These are phyloP conservation scores for Sebastes variabilis DNA, from an alignment of 2,797 vertebrate species.

Conservation along the genomic window DNA sequence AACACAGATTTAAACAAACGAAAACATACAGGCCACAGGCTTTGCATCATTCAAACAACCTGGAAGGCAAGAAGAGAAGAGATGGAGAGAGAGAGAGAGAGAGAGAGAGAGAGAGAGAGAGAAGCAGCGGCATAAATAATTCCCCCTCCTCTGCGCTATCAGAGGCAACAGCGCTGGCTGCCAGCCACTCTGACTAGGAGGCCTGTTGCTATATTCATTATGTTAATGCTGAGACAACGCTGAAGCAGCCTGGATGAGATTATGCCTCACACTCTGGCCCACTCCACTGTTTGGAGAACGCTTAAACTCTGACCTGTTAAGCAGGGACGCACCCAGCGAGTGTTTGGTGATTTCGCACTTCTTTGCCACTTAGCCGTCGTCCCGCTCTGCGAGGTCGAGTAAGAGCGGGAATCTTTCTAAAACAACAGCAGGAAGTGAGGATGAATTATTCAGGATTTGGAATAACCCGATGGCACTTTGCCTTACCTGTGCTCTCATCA, in stretches of 20 bases:
- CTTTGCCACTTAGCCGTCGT: slow-evolving; percentile 49
- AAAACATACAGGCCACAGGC: slow-evolving; percentile 42
- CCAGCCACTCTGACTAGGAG: slow-evolving; percentile 49
- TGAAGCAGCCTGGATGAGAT: slow-evolving; percentile 67
- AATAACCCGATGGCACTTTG: slow-evolving; percentile 41
- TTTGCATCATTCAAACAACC: slow-evolving; percentile 53
- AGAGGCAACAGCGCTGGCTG: slow-evolving; percentile 48
- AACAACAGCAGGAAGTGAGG: slow-evolving; percentile 50
- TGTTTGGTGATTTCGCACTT: slow-evolving; percentile 60
- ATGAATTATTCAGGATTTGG: slow-evolving; percentile 72
- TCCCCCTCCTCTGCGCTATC: slow-evolving; percentile 45
- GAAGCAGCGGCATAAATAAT: slow-evolving; percentile 48
- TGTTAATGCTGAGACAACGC: slow-evolving; percentile 65
- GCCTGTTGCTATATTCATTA: slow-evolving; percentile 67
- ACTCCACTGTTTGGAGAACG: slow-evolving; percentile 64
- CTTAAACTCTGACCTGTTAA: slow-evolving; percentile 73
- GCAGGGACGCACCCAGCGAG: slow-evolving; percentile 30
- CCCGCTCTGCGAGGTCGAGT: slow-evolving; percentile 32
- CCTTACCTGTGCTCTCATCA: slow-evolving; percentile 43
- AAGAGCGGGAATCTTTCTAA: slow-evolving; percentile 65
- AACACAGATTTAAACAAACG: slow-evolving; percentile 23
- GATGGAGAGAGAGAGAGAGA: slow-evolving; percentile 23
- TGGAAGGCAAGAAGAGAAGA: slow-evolving; percentile 23
- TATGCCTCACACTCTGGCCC: slow-evolving; percentile 49
- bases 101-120: slow-evolving; percentile 4